Percentiles rank a stretch among this genome's conserved stretches.
Evolutionary conservation across 92 coral and sea anemone species (phyloP).

Genomic region (Galaxea fascicularis): DNA sequence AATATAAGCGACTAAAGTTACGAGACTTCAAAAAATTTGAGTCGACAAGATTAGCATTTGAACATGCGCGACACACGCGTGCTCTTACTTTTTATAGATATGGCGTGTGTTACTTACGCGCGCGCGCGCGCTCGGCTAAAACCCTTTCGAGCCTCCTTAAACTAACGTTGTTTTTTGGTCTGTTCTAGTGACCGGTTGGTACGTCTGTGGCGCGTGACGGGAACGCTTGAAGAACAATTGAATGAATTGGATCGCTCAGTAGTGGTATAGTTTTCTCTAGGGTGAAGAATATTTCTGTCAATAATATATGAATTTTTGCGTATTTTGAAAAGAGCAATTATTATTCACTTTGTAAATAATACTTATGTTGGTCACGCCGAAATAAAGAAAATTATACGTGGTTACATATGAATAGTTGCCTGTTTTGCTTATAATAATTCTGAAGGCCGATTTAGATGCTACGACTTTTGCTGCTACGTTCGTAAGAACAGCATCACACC

Average conservation of each 20-base stretch:
- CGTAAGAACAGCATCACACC: too few species aligned
- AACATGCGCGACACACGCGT: too few species aligned
- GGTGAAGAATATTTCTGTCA: conserved; percentile 12
- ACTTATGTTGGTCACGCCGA: neutral
- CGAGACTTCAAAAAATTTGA: too few species aligned
- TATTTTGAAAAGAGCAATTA: conserved; percentile 21
- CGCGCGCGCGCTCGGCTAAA: too few species aligned
- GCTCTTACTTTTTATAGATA: too few species aligned
- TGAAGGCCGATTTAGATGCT: too few species aligned
- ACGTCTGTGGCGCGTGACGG: conserved; percentile 96
- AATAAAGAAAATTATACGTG: conserved; percentile 4
- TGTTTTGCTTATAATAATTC: neutral
- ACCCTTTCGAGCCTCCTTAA: too few species aligned
- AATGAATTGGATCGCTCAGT: conserved; percentile 74
- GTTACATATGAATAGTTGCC: neutral
- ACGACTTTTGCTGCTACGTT: too few species aligned
- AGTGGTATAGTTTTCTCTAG: conserved; percentile 46
- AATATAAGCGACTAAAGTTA: too few species aligned
- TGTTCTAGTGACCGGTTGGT: conserved; percentile 96
- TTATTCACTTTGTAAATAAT: conserved; percentile 32
- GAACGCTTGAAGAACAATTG: conserved; percentile 90
- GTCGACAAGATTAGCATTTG: too few species aligned
- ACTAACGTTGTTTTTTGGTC: neutral
- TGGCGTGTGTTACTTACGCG: too few species aligned
- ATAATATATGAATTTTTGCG: conserved; percentile 23